Percentiles rank a stretch among this genome's conserved stretches.
Evolutionary conservation across 2,888 invertebrate genomes (phyloP).

Genomic region (Phorcus lineatus): DNA sequence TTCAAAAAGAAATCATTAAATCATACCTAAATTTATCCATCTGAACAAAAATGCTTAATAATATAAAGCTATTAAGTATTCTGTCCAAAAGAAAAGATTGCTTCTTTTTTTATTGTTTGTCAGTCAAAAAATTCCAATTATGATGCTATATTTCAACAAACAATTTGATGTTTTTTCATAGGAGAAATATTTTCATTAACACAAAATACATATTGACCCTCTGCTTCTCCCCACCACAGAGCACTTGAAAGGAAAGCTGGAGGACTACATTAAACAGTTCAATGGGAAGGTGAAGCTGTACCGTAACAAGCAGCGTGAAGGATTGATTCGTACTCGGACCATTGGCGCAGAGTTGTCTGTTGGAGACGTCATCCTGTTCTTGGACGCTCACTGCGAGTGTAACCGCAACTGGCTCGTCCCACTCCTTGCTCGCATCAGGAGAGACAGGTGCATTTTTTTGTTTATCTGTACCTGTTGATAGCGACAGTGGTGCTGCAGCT

Average conservation of each 20-base stretch:
- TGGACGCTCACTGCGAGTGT: conserved; percentile 97
- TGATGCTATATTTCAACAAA: too few species aligned
- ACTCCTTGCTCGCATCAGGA: conserved; percentile 92
- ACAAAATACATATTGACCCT: not conserved
- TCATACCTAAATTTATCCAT: too few species aligned
- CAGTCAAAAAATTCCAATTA: too few species aligned
- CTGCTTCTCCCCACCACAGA: conserved; percentile 65
- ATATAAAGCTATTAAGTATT: too few species aligned
- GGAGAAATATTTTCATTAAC: not conserved
- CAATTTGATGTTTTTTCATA: too few species aligned
- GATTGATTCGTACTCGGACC: conserved; percentile 93
- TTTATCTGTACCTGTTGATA: too few species aligned
- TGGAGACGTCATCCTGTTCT: conserved; percentile 96
- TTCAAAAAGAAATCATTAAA: too few species aligned
- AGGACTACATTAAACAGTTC: conserved; percentile 88
- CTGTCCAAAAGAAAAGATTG: too few species aligned
- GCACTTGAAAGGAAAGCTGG: conserved; percentile 88
- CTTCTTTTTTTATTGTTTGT: too few species aligned
- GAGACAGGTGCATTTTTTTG: conserved; percentile 79
- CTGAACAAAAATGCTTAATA: too few species aligned
- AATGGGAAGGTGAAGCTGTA: conserved; percentile 88
- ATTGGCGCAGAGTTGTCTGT: conserved; percentile 92
- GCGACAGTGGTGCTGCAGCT: too few species aligned
- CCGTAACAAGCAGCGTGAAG: conserved; percentile 91
- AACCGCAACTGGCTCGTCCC: conserved; percentile 98